phyloP scores from a whole-genome alignment of 2,888 invertebrate species.

The Clepsis dumicolana region DNA sequence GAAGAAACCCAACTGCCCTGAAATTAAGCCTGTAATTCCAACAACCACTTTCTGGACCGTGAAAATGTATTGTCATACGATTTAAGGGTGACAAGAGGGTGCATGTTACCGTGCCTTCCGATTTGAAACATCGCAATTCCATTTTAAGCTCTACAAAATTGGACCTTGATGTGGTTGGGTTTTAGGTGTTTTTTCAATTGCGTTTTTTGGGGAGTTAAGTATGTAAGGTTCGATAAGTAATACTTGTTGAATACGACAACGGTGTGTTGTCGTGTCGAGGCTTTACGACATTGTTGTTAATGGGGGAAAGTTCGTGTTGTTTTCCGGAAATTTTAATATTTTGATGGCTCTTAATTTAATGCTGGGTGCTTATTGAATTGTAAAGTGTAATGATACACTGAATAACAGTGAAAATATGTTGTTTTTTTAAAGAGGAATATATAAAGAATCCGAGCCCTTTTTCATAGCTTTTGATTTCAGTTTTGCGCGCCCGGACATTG shows the following conservation, averaged over 20 bases:
- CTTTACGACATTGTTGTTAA: conserved; percentile 41
- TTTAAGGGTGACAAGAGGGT: conserved; percentile 42
- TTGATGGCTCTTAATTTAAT: conserved; percentile 27
- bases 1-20: not conserved
- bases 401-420: not conserved
- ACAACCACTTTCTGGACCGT: conserved; percentile 1
- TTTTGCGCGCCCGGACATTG: too few species aligned
- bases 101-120: conserved; percentile 15
- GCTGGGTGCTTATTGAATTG: conserved; percentile 14
- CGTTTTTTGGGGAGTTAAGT: not conserved
- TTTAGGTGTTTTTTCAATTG: not conserved
- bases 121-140: conserved; percentile 10
- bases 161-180: not conserved
- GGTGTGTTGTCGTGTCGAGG: conserved; percentile 29
- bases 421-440: not conserved
- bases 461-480: too few species aligned
- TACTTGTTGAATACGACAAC: conserved; percentile 41
- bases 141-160: not conserved
- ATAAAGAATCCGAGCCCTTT: too few species aligned
- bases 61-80: conserved; percentile 40
- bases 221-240: not conserved
- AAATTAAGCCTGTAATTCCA: conserved; percentile 19
- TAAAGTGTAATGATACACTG: not conserved
- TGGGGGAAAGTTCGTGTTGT: conserved; percentile 24
- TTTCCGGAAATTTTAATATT: conserved; percentile 24